phyloP scores from a whole-genome alignment of 2,113 vertebrate genomes.

The Nerophis ophidion region DNA sequence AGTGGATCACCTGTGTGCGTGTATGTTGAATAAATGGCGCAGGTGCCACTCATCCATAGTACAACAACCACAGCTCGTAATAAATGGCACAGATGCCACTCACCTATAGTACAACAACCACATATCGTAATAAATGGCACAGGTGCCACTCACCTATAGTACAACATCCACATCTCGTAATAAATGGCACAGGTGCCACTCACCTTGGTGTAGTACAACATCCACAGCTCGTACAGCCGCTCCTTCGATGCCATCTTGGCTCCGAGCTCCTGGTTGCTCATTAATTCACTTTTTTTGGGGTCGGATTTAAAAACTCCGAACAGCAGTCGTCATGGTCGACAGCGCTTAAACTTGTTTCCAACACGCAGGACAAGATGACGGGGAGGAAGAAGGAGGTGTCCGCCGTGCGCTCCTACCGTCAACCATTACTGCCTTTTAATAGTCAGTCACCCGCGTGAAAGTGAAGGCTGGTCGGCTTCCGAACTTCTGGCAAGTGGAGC shows the following conservation, averaged over 20 bases:
- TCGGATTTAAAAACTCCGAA: not conserved
- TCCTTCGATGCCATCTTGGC: constrained; percentile 87
- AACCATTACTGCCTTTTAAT: constrained; percentile 49
- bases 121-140: constrained; percentile 78
- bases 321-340: constrained; percentile 4
- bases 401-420: constrained; percentile 36
- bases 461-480: constrained; percentile 15
- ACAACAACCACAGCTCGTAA: constrained; percentile 90
- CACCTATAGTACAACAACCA: constrained; percentile 91
- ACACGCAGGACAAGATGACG: constrained; percentile 3
- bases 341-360: constrained; percentile 40
- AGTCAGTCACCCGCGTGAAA: constrained; percentile 17
- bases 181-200: constrained; percentile 67
- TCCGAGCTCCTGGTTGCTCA: constrained; percentile 47
- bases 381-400: constrained; percentile 18
- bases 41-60: constrained; percentile 82
- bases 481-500: constrained; percentile 38
- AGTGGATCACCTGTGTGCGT: constrained; percentile 13
- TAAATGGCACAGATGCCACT: constrained; percentile 70
- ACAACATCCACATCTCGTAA: constrained; percentile 87
- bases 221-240: constrained; percentile 86
- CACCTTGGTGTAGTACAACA: constrained; percentile 89
- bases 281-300: constrained; percentile 10
- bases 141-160: constrained; percentile 82
- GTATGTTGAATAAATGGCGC: constrained; percentile 32